These are phyloP conservation scores for Trididemnum nubilum DNA, from an alignment of 23 tunicate species.

Conservation along the genomic window DNA sequence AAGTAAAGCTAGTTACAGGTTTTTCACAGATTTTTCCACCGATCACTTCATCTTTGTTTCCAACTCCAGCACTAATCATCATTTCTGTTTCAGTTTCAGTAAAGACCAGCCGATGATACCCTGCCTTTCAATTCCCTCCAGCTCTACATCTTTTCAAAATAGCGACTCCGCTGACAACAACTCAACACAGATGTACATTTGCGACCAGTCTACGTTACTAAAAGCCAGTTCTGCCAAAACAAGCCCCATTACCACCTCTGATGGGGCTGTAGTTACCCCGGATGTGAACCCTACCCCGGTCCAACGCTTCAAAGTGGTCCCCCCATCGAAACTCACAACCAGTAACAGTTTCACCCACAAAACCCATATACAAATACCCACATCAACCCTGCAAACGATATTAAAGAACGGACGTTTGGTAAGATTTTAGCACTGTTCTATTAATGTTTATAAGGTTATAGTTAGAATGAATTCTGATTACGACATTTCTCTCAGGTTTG, in stretches of 20 bases:
- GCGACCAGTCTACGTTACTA: slow-evolving; percentile 21
- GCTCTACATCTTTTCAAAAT: neutral
- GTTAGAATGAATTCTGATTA: no score
- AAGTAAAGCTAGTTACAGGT: no score
- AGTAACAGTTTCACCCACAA: slow-evolving; percentile 74
- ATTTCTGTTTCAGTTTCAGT: slow-evolving; percentile 32
- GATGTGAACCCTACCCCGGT: slow-evolving; percentile 27
- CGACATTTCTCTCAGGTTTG: no score
- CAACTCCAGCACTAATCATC: no score
- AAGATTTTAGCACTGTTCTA: slow-evolving; percentile 1
- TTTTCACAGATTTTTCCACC: no score
- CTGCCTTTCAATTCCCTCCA: neutral
- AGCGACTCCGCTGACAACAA: neutral
- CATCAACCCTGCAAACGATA: slow-evolving; percentile 83
- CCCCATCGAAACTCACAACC: slow-evolving; percentile 39
- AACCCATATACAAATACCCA: slow-evolving; percentile 87
- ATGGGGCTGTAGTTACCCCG: slow-evolving; percentile 3
- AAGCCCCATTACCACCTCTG: neutral
- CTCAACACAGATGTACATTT: slow-evolving; percentile 18
- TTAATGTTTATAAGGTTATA: neutral
- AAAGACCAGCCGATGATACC: slow-evolving; percentile 34
- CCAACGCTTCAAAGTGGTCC: slow-evolving; percentile 50
- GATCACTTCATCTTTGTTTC: no score
- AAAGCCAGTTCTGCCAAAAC: neutral
- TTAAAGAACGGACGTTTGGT: slow-evolving; percentile 92